Conservation (phyloP, 2,888 invertebrate species). For the Ochropleura plecta region DNA sequence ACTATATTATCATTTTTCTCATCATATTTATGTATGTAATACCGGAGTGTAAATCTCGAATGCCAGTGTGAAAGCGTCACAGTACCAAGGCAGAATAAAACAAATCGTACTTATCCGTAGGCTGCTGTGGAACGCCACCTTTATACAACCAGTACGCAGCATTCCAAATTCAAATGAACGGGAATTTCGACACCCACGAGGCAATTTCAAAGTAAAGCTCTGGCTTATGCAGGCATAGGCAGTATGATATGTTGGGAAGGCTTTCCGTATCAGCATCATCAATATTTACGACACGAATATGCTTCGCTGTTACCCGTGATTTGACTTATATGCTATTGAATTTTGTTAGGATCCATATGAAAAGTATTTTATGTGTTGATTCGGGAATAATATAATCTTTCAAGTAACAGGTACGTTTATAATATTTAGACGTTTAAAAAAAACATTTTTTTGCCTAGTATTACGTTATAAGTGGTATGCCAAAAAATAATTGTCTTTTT, state of each 20-base stretch:
- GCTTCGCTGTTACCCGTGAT: background rate
- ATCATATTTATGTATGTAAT: too few species aligned
- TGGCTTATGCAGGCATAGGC: slow-evolving; percentile 11
- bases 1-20: too few species aligned
- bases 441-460: too few species aligned
- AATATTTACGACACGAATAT: slow-evolving; percentile 35
- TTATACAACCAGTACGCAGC: background rate
- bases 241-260: background rate
- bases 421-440: too few species aligned
- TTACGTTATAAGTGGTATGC: too few species aligned
- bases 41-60: too few species aligned
- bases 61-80: too few species aligned
- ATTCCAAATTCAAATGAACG: slow-evolving; percentile 9
- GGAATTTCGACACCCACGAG: slow-evolving; percentile 2
- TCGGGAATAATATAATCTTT: background rate
- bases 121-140: background rate
- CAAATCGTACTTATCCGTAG: background rate
- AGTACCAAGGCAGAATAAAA: too few species aligned
- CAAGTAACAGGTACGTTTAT: background rate
- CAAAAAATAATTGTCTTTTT: too few species aligned
- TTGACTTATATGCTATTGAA: background rate
- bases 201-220: slow-evolving; percentile 18
- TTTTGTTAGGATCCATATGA: background rate
- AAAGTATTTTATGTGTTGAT: background rate
- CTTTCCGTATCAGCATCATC: background rate